A percentile compares a stretch with the other conserved stretches of the same genome.
Conservation (phyloP, 2,113 vertebrate species). For the Delphinus delphis region DNA sequence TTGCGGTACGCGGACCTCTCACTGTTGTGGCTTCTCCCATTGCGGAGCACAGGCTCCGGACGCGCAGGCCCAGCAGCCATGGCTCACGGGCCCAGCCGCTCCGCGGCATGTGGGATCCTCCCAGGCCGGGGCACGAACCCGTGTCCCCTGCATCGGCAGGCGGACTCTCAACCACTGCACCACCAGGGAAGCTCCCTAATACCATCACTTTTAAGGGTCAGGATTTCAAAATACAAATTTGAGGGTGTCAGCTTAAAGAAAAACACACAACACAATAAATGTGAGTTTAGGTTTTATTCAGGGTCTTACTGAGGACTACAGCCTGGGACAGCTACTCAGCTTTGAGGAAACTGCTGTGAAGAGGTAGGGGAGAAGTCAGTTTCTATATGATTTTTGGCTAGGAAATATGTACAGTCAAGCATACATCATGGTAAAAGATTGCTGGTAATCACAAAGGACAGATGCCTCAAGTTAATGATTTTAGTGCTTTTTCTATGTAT, state of each 20-base stretch:
- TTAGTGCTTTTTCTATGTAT: neutral
- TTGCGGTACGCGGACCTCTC: too few relatives aligned
- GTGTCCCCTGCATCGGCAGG: too few relatives aligned
- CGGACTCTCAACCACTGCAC: too few relatives aligned
- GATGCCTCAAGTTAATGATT: neutral
- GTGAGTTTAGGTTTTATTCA: neutral
- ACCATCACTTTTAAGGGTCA: neutral
- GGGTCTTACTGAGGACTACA: neutral
- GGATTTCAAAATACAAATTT: neutral
- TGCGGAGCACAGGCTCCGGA: too few relatives aligned
- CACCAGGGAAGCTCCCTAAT: neutral
- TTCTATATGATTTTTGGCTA: neutral
- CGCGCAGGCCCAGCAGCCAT: too few relatives aligned
- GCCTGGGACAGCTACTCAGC: neutral
- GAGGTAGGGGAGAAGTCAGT: neutral
- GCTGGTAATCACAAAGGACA: neutral
- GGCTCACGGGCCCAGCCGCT: too few relatives aligned
- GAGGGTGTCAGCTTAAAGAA: neutral
- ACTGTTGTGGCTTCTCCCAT: too few relatives aligned
- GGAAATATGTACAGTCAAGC: neutral
- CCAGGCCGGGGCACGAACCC: too few relatives aligned
- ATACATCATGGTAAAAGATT: neutral
- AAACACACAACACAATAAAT: neutral
- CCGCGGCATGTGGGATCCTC: too few relatives aligned
- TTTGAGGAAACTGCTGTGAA: neutral